phyloP scores from a whole-genome alignment of 37 sponge, comb jelly and placozoan genomes.

The Dysidea cf. avara region DNA sequence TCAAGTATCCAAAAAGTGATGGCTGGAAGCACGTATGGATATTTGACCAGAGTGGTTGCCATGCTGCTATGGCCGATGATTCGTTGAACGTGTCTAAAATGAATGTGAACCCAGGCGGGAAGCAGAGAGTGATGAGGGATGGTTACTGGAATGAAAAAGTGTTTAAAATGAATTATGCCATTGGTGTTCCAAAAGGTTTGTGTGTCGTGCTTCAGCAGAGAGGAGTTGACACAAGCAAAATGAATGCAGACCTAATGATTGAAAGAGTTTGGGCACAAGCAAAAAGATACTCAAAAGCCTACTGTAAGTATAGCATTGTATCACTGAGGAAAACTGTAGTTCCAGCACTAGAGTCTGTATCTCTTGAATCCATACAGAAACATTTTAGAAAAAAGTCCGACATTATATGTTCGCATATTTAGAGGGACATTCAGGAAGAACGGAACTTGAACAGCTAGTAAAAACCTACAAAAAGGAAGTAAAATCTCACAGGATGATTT shows the following conservation, averaged over 20 bases:
- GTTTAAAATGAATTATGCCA: constrained; percentile 13
- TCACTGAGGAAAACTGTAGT: constrained; percentile 8
- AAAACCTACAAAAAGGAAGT: constrained; percentile 25
- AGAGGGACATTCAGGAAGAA: constrained; percentile 38
- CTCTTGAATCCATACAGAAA: constrained; percentile 17
- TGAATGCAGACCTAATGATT: constrained; percentile 22
- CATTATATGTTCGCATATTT: constrained; percentile 52
- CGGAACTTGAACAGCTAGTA: constrained; percentile 24
- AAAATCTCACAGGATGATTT: constrained; percentile 6
- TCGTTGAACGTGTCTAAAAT: constrained; percentile 18
- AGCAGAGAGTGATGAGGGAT: constrained; percentile 25
- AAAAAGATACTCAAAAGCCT: constrained; percentile 13
- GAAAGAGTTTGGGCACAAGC: constrained; percentile 41
- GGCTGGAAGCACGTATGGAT: constrained; percentile 43
- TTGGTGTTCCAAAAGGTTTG: constrained; percentile 30
- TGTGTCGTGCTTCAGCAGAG: constrained; percentile 5
- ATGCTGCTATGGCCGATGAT: constrained; percentile 45
- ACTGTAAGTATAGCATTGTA: constrained; percentile 22
- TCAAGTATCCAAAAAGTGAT: constrained; percentile 49
- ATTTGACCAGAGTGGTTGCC: constrained; percentile 58
- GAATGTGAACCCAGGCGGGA: constrained; percentile 39
- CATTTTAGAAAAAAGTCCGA: constrained; percentile 11
- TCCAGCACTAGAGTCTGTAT: constrained; percentile 29
- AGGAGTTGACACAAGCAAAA: constrained; percentile 13
- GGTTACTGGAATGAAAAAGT: constrained; percentile 11